Evolutionary conservation across 2,797 vertebrate species (phyloP).

Genomic region (Remorina albescens): DNA sequence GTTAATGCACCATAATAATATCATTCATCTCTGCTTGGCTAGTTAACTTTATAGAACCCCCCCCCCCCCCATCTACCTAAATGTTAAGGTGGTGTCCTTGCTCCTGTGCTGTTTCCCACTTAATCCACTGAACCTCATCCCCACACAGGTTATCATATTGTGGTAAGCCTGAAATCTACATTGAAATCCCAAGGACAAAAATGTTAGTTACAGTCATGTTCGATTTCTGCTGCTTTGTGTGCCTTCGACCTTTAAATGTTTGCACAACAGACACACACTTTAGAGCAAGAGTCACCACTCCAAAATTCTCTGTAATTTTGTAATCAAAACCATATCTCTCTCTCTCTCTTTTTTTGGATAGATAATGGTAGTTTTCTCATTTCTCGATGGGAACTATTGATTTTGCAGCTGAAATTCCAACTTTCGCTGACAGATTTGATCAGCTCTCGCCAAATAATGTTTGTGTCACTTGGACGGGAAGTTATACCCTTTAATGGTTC

Average conservation of each 20-base stretch:
- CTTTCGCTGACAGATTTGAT: background rate
- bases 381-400: background rate
- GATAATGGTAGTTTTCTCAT: background rate
- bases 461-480: background rate
- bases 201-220: background rate
- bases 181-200: slow-evolving; percentile 4
- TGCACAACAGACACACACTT: background rate
- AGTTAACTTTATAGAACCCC: slow-evolving; percentile 59
- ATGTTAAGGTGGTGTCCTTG: slow-evolving; percentile 33
- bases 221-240: background rate
- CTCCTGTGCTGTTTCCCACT: slow-evolving; percentile 6
- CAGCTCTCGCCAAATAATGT: background rate
- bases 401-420: slow-evolving; percentile 9
- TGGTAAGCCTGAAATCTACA: slow-evolving; percentile 28
- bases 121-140: slow-evolving; percentile 51
- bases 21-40: slow-evolving; percentile 60
- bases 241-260: background rate
- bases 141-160: slow-evolving; percentile 16
- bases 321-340: background rate
- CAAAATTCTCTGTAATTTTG: background rate
- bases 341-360: background rate
- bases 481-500: background rate
- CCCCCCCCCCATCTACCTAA: slow-evolving; percentile 49
- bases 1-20: slow-evolving; percentile 72
- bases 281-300: background rate